Evolutionary conservation across 1,140 invertebrate genomes (phyloP), one percentile per base, ranked within the genome.

Genomic region (Ephestia elutella): DNA sequence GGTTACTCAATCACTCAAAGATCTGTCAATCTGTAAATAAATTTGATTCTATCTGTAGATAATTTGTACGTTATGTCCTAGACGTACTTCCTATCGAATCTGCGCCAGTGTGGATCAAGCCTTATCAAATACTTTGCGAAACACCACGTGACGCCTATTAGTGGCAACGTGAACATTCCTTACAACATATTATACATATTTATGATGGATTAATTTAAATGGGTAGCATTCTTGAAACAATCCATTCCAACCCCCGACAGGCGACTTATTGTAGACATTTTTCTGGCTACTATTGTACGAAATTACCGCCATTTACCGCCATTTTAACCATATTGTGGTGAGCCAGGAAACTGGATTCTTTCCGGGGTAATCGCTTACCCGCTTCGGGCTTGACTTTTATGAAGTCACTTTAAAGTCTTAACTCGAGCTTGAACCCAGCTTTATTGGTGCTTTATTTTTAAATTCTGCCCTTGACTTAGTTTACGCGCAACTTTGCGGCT

Each of bases 271-370:
- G 70, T 70, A 61, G 57, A 67, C 32, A 76, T 73, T 77, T 80
- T 73, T 78, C 70, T 57, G 66, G 68, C 70, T 78, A 44, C 38
- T 70, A 73, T 78, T 77, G 70, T 68, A 50, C 61, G 57, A 71
- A 75, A 80, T 78, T 69, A 65, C 70, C 49, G 60, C 56, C 69
- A 71, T 76, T 73, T n/a, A n/a, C n/a, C n/a, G 71, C 69, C 65
- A 65, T 59, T 61, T 73, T 15, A 50, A 62, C 48, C 51, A 59
- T 65, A 60, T 68, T 65, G 63, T 57, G 65, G 25, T 49, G 53
- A 71, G 44, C 35, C 38, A 18, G 18, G 53, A 25, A 25, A 8
- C 10, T 15, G 53, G 15, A 35, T 54, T 32, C 25, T 35, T 35
- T 38, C 15, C 18, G 9, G 28, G 35, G 53, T 8, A 54, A 54